Conservation (phyloP, 2,113 vertebrate genomes). For the Mungos mungo region DNA sequence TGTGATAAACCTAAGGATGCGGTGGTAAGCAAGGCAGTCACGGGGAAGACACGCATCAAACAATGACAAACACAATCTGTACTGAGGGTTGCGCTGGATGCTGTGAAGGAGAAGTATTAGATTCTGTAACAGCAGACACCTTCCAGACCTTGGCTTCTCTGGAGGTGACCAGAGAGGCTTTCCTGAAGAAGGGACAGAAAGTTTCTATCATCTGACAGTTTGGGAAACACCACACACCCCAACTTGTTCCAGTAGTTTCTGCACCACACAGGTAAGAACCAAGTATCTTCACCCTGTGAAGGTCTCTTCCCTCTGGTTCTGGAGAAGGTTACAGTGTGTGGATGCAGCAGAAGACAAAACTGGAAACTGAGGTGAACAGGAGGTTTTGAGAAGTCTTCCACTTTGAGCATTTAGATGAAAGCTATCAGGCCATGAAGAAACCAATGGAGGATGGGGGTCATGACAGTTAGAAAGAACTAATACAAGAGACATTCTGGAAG, state of each 20-base stretch:
- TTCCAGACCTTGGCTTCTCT: not conserved
- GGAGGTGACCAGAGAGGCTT: not conserved
- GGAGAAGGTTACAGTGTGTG: not conserved
- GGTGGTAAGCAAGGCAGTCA: not conserved
- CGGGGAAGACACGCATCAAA: not conserved
- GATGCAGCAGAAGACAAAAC: not conserved
- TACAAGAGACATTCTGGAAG: not conserved
- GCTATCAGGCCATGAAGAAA: not conserved
- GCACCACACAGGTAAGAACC: not conserved
- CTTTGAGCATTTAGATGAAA: not conserved
- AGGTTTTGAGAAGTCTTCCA: not conserved
- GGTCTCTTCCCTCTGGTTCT: not conserved
- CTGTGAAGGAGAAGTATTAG: not conserved
- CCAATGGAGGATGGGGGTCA: not conserved
- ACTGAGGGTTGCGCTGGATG: not conserved
- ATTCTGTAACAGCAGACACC: not conserved
- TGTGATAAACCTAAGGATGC: not conserved
- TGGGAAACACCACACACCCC: not conserved
- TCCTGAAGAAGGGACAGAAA: not conserved
- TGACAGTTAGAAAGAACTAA: not conserved
- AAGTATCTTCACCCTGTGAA: not conserved
- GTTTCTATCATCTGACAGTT: not conserved
- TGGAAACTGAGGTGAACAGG: not conserved
- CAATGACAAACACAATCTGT: not conserved
- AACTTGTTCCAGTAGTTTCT: not conserved